Evolutionary conservation across 1,140 invertebrate species (phyloP).

Genomic region (Melipona quadrifasciata): DNA sequence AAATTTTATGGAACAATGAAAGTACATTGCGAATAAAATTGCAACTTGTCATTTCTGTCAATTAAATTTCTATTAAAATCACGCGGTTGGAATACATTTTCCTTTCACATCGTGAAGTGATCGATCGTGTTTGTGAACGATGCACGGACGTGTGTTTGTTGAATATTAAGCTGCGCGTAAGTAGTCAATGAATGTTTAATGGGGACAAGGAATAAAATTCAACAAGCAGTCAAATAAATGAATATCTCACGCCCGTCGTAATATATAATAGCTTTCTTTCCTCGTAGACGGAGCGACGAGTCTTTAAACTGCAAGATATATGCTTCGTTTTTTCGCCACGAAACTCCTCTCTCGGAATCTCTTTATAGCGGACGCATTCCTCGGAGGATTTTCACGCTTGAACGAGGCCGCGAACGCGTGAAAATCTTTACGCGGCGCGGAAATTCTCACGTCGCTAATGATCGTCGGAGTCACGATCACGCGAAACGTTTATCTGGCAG

Average conservation of each 20-base stretch:
- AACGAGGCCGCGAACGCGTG: neutral
- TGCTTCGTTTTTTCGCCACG: neutral
- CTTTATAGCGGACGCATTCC: neutral
- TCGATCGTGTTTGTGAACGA: too few species aligned
- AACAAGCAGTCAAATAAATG: neutral
- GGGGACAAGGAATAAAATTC: neutral
- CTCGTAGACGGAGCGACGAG: neutral
- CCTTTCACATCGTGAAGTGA: too few species aligned
- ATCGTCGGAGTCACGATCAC: conserved; percentile 9
- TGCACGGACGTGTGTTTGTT: too few species aligned
- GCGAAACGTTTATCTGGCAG: neutral
- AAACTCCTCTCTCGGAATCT: neutral
- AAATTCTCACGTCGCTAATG: conserved; percentile 28
- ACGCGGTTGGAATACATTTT: too few species aligned
- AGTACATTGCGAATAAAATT: too few species aligned
- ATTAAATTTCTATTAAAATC: too few species aligned
- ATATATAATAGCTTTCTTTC: neutral
- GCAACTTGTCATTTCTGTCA: too few species aligned
- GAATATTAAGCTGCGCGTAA: too few species aligned
- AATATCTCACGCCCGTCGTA: too few species aligned
- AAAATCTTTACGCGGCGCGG: neutral
- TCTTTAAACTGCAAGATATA: neutral
- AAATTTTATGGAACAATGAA: too few species aligned
- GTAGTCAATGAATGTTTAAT: neutral
- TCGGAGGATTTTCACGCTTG: neutral